Conservation (phyloP, 2,888 invertebrate species). For the Anticlea derivata region DNA sequence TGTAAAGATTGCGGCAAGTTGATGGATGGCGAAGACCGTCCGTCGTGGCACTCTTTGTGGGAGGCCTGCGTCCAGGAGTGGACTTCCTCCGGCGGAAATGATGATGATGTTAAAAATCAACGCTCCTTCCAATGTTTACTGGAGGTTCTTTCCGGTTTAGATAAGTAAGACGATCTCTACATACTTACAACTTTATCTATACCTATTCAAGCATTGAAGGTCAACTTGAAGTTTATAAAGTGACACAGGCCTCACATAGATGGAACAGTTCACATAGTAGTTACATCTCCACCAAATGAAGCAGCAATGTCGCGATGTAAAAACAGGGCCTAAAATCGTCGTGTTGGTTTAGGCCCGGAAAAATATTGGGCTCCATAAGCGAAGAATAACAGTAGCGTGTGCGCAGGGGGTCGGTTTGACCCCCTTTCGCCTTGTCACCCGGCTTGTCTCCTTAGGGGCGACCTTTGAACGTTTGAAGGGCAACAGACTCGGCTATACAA, state of each 20-base stretch:
- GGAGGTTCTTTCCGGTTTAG: no score
- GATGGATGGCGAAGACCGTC: no score
- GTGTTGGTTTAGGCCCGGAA: slow-evolving; percentile 70
- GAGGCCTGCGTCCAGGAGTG: no score
- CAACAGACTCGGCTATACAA: background rate
- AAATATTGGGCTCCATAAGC: slow-evolving; percentile 70
- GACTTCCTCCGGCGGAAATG: no score
- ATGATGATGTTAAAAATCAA: no score
- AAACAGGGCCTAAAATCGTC: slow-evolving; percentile 56
- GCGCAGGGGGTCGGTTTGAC: slow-evolving; percentile 13
- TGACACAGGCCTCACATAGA: background rate
- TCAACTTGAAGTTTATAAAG: no score
- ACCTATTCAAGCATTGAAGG: no score
- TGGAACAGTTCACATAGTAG: background rate
- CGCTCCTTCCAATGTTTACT: no score
- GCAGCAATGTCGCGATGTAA: slow-evolving; percentile 48
- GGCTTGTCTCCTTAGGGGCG: background rate
- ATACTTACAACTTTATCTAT: no score
- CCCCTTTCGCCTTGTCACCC: background rate
- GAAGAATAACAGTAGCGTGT: slow-evolving; percentile 64
- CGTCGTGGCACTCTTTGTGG: no score
- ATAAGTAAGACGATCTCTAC: no score
- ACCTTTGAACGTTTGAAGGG: slow-evolving; percentile 3
- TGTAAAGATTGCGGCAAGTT: no score
- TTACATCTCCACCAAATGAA: background rate